Percentiles rank a stretch among this genome's conserved stretches.
Conservation (phyloP, 1,140 invertebrate species). For the Conopomorpha cramerella region DNA sequence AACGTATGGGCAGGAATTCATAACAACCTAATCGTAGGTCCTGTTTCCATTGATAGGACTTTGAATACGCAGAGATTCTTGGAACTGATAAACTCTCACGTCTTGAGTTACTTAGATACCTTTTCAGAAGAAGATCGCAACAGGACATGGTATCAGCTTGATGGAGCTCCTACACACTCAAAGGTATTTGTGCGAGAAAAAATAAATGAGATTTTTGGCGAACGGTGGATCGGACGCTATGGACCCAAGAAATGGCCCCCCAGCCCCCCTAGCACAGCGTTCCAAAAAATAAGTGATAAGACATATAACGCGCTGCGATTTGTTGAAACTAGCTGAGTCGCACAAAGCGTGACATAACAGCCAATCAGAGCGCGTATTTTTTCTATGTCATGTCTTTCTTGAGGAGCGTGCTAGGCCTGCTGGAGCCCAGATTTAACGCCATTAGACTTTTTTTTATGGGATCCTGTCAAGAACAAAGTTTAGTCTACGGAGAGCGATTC, state of each 20-base stretch:
- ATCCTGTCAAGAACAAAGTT: conserved; percentile 2
- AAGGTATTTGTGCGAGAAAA: background rate
- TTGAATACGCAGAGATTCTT: background rate
- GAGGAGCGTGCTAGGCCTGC: no score
- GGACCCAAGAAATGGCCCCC: no score
- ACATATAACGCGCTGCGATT: no score
- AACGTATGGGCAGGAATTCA: conserved; percentile 1
- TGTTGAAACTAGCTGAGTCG: conserved; percentile 2
- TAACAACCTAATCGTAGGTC: background rate
- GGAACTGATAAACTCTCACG: background rate
- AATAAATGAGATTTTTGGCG: background rate
- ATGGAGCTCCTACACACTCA: background rate
- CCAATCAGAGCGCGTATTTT: no score
- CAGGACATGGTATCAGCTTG: background rate
- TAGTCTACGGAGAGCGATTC: no score
- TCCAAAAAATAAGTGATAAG: no score
- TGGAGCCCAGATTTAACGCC: conserved; percentile 6
- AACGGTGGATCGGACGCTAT: conserved; percentile 6
- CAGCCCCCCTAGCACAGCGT: no score
- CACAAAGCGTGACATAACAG: no score
- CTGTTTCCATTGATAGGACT: background rate
- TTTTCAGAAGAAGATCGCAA: no score
- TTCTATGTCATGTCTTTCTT: no score
- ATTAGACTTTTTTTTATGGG: conserved; percentile 8
- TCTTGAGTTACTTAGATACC: no score